Base-by-base conservation (phyloP, 35 echinoderm and acorn worm genomes). In the Ptychodera flava region DNA sequence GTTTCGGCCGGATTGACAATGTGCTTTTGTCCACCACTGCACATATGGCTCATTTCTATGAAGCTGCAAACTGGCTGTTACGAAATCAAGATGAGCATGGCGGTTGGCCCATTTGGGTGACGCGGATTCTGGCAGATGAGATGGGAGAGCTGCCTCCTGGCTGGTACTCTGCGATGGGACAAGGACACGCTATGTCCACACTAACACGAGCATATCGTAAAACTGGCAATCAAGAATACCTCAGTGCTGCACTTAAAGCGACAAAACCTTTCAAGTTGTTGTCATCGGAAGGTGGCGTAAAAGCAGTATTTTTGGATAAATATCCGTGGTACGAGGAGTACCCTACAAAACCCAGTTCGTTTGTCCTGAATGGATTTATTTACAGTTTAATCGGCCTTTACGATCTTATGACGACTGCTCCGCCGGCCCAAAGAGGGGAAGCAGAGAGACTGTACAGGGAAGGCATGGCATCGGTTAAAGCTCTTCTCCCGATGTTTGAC, bases 151-250 rank as follows among this genome's bases (percentile, higher is more conserved):
- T 97, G 31, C 84, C 85, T 32, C 87, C 94, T 22, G 91, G 88
- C 27, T 97, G 94, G 94, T 97, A 97, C 52, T 97, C 94, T 0
- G 85, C 94, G 33, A 97, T 97, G 94, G 94, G 91, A 28, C 94
- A 97, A 85, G 94, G 94, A 30, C 94, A 97, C 82, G 91, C 94
- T 33, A 97, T 97, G 83, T 97, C 94, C 6, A 90, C 88, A 29
- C 75, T 97, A 36, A 85, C 83, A 34, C 75, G 94, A 29, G 94
- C 94, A 22, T 97, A 88, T 83, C 82, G 85, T 15, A 83, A 82
- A 30, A 92, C 94, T 0, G 83, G 89, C 31, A 37, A 87, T 16
- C 75, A 36, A n/a, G 77, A 80, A 31, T 97, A 97, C 75, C 31
- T 97, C 32, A 80, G 85, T n/a, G 75, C 91, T 12, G 94, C 91